Evolutionary conservation across 2,797 vertebrate genomes (phyloP).

Genomic region (Ceyx erithaca): DNA sequence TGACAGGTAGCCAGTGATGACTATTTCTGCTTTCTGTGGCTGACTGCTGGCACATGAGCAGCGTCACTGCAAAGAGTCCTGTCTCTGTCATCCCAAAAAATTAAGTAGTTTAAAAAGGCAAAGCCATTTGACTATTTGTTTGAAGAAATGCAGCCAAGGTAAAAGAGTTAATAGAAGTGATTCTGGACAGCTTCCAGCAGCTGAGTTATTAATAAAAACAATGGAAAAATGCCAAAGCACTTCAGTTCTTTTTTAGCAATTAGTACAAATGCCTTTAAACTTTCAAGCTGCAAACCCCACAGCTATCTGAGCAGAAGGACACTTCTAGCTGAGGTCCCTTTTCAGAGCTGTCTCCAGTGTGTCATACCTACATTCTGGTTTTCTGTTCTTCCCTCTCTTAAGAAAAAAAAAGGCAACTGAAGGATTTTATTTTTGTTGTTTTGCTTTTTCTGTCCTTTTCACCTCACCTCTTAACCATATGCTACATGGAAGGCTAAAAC

Average conservation of each 20-base stretch:
- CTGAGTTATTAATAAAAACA: conserved; percentile 59
- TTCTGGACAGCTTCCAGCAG: conserved; percentile 43
- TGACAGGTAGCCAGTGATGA: neutral
- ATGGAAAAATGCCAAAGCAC: conserved; percentile 35
- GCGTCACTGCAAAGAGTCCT: neutral
- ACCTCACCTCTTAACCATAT: conserved; percentile 8
- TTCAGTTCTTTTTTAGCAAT: conserved; percentile 40
- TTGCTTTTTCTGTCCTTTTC: neutral
- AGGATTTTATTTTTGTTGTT: neutral
- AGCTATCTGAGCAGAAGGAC: neutral
- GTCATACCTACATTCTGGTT: neutral
- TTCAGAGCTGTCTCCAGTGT: neutral
- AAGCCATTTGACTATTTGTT: neutral
- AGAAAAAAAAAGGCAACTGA: neutral
- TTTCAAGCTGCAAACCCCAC: neutral
- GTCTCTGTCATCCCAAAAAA: neutral
- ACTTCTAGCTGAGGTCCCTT: neutral
- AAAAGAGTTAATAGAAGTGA: conserved; percentile 54
- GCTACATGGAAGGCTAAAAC: neutral
- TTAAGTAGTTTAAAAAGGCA: neutral
- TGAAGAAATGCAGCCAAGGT: conserved; percentile 27
- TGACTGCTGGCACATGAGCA: neutral
- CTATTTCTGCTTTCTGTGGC: neutral
- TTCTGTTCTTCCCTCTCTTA: neutral
- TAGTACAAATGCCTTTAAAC: conserved; percentile 22